Evolutionary conservation across 2,113 vertebrate genomes (phyloP).

Genomic region (Thomomys bottae): DNA sequence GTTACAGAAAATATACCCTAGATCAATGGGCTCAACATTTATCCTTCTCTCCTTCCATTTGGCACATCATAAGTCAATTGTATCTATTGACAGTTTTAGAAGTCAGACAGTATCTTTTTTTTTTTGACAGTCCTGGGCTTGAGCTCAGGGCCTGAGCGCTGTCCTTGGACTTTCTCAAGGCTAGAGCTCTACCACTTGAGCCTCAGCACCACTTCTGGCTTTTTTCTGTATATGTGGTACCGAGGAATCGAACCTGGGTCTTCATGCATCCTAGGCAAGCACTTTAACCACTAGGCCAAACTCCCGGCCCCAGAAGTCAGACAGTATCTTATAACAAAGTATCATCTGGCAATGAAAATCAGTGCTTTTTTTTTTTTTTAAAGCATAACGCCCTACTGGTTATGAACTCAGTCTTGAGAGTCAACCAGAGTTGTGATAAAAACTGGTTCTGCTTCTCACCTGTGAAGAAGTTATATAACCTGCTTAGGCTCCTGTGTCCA

Average conservation of each 20-base stretch:
- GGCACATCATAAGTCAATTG: not conserved
- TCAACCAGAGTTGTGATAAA: not conserved
- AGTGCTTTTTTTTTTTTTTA: not conserved
- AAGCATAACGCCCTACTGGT: not conserved
- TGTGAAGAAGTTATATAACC: not conserved
- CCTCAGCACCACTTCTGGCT: no score
- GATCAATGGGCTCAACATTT: not conserved
- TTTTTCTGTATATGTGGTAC: no score
- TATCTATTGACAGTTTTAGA: not conserved
- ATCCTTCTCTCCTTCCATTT: not conserved
- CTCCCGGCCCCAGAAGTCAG: no score
- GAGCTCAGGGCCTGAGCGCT: no score
- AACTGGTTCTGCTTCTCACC: not conserved
- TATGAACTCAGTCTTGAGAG: not conserved
- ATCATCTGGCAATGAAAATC: constrained; percentile 29
- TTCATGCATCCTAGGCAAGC: no score
- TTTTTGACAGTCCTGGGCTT: no score
- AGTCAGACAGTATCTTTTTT: not conserved
- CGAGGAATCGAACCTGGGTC: no score
- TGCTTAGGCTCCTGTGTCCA: not conserved
- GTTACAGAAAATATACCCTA: not conserved
- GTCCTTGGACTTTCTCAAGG: no score
- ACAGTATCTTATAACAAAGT: not conserved
- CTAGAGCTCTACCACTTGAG: no score
- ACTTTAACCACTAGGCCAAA: no score